Conservation (phyloP, 1,140 invertebrate species). For the Drosophila sechellia region DNA sequence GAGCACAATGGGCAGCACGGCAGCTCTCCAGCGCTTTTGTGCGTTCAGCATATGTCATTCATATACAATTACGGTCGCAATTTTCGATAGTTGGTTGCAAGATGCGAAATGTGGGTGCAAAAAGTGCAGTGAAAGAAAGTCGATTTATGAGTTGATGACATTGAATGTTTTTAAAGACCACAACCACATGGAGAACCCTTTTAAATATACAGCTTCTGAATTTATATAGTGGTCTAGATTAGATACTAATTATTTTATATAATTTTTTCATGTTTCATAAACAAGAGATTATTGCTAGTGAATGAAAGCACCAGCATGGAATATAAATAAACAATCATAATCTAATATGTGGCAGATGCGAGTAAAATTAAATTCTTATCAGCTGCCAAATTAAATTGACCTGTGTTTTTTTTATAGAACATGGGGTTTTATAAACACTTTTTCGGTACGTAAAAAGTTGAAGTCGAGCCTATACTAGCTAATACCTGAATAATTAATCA, state of each 20-base stretch:
- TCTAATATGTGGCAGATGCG: not conserved
- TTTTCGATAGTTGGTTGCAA: conserved; percentile 47
- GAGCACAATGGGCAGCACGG: conserved; percentile 55
- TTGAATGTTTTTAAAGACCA: not conserved
- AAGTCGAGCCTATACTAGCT: not conserved
- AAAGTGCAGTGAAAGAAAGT: conserved; percentile 26
- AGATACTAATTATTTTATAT: too few relatives aligned
- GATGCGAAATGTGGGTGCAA: conserved; percentile 30
- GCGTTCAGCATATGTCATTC: conserved; percentile 75
- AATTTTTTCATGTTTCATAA: too few relatives aligned
- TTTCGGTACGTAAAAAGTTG: not conserved
- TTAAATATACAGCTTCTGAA: too few relatives aligned
- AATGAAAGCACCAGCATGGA: too few relatives aligned
- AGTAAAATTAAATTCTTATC: not conserved
- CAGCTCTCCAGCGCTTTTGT: conserved; percentile 30
- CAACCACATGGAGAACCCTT: too few relatives aligned
- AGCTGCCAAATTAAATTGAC: not conserved
- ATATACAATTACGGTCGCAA: conserved; percentile 72
- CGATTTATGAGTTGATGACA: not conserved
- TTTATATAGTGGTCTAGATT: too few relatives aligned
- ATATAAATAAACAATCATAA: not conserved
- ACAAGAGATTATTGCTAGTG: too few relatives aligned
- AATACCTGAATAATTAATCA: not conserved
- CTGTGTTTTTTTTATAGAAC: not conserved
- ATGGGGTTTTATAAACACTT: not conserved